Evolutionary conservation across 2,113 vertebrate genomes (phyloP), one percentile per base, ranked within the genome.

Genomic region (Sinocyclocheilus rhinocerous): DNA sequence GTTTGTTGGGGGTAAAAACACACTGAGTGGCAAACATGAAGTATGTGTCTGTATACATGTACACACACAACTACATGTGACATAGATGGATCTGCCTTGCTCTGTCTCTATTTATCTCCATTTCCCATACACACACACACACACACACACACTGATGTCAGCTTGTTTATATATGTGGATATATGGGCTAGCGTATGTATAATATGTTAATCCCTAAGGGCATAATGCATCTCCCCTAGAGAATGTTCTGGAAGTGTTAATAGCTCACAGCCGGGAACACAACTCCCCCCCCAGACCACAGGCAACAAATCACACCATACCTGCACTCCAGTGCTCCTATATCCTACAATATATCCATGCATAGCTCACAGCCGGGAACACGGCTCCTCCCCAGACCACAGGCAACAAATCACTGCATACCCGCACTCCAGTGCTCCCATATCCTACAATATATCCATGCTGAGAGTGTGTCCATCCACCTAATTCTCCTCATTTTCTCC

Each of bases 191-290:
- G 36, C 20, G 24, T 67, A 33, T 55, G 63, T 24, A 79, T 78
- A 70, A 85, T 67, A 79, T 85, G 61, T 55, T 42, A 79, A 59
- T 39, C 65, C 75, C 84, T 79, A 57, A 79, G 63, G 63, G 50
- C 84, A 85, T 52, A 70, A 65, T 55, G 65, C 50, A 24, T 77
- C 61, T 55, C 59, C 75, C 84, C 76, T 12, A 50, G 84, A 79
- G 84, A 79, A 85, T 79, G 76, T 85, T 79, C 84, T 79, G 84
- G 84, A 70, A 79, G 76, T 67, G 76, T 77, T 69, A 79, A 79
- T 70, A 69, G 45, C 61, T 79, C 76, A 85, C 52, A 79, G 59
- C 76, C 59, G 76, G 84, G 29, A 79, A 70, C 61, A 85, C 45
- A 10, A 33, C 84, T 85, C n/a, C 84, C 26, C 20, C 61, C 63